phyloP scores from a whole-genome alignment of 2,888 invertebrate genomes.

The Lacanobia oleracea region DNA sequence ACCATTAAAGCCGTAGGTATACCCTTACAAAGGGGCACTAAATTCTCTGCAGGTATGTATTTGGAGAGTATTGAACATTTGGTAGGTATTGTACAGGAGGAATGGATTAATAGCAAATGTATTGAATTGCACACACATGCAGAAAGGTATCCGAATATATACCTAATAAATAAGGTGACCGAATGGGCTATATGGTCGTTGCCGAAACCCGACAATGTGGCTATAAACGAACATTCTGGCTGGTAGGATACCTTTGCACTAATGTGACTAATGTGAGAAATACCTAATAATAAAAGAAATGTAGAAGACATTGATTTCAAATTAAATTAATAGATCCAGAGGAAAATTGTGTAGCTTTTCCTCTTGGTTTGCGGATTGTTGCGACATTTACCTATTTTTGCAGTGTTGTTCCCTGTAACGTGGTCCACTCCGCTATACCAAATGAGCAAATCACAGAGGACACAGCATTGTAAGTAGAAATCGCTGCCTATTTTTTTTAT shows the following conservation, averaged over 20 bases:
- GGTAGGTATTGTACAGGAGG: not conserved
- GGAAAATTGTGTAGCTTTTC: not conserved
- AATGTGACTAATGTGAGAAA: too few relatives aligned
- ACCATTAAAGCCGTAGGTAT: not conserved
- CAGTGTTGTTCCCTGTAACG: conserved; percentile 92
- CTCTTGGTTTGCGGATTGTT: not conserved
- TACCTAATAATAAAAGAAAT: too few relatives aligned
- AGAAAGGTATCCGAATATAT: not conserved
- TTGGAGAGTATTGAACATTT: not conserved
- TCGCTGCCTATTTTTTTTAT: too few relatives aligned
- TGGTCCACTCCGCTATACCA: conserved; percentile 87
- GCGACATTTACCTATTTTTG: not conserved
- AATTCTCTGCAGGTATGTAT: conserved; percentile 11
- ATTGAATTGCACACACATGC: not conserved
- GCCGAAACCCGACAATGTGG: not conserved
- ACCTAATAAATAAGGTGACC: too few relatives aligned
- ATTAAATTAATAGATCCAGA: not conserved
- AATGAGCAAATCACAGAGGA: conserved; percentile 79
- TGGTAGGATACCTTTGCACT: too few relatives aligned
- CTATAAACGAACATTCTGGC: too few relatives aligned
- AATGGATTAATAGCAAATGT: not conserved
- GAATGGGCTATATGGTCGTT: not conserved
- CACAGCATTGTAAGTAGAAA: conserved; percentile 79
- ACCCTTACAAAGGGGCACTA: not conserved
- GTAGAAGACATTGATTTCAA: too few relatives aligned